Conservation (phyloP, 1,140 invertebrate species). For the Ceratina australensis region DNA sequence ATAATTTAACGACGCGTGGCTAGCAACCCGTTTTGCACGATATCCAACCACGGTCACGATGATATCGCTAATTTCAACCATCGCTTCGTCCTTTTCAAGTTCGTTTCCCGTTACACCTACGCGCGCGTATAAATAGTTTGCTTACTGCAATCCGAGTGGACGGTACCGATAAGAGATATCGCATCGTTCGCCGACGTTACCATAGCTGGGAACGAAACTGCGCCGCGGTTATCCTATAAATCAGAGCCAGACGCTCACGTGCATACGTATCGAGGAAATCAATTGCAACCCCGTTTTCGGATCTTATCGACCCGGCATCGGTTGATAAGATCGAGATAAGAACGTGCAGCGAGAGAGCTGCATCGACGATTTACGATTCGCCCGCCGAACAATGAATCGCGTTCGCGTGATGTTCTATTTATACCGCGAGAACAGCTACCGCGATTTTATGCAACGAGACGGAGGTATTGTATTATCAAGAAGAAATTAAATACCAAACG, state of each 20-base stretch:
- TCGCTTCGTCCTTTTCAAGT: no score
- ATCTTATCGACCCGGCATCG: slow-evolving; percentile 3
- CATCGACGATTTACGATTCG: slow-evolving; percentile 16
- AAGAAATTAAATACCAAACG: no score
- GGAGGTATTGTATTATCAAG: no score
- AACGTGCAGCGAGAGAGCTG: slow-evolving; percentile 6
- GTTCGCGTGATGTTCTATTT: neutral
- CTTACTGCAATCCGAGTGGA: neutral
- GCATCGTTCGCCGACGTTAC: neutral
- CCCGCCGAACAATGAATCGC: slow-evolving; percentile 11
- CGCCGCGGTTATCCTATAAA: slow-evolving; percentile 4
- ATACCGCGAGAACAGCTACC: neutral
- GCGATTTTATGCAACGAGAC: no score
- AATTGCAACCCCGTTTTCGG: slow-evolving; percentile 12
- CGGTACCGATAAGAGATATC: neutral
- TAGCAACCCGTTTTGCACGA: neutral
- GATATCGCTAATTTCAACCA: no score
- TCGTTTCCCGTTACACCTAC: neutral
- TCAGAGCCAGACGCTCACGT: neutral
- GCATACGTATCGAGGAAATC: slow-evolving; percentile 17
- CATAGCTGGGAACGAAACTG: neutral
- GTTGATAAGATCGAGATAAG: neutral
- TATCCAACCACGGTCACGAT: neutral
- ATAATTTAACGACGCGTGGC: neutral
- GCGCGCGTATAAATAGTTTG: neutral